Evolutionary conservation across 2,888 invertebrate genomes (phyloP), one percentile per base, ranked within the genome.

Genomic region (Abrostola tripartita): DNA sequence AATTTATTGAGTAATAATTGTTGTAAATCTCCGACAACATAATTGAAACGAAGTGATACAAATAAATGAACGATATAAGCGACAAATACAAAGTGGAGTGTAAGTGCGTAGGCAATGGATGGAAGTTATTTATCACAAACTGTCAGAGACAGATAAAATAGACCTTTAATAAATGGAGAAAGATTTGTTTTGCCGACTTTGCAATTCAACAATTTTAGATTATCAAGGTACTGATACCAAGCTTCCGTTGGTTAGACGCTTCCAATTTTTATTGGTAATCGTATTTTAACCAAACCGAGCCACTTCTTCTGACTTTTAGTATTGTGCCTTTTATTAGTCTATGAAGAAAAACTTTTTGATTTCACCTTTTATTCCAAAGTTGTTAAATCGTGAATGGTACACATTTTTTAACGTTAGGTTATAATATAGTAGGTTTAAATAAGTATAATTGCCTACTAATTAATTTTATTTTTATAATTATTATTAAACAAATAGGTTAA

Each of bases 51-150:
- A 71, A 80, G 65, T 55, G 62, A 64, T 71, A 71, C 61, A 74
- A 68, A 80, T 78, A 79, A 47, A 78, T 80, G 80, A 80, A 80
- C 74, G 74, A 74, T 68, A 74, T 78, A 68, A 71, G 71, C 56
- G 81, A 78, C 78, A 77, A 77, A 74, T 74, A 78, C 67, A 74
- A 77, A 78, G 80, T 67, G 78, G 71, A 67, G 66, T 77, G 74
- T 78, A 78, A 77, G 67, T 71, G 71, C 67, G 68, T 69, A 74
- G 67, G 78, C 74, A 74, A 78, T 77, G 81, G 71, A 68, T 78
- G 74, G 62, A 68, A 68, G 66, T 69, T 80, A 78, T 80, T 80
- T 68, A 78, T 78, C 69, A 80, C 78, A 38, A 65, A 37, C 64
- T 68, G 78, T 69, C 78, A 71, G 61, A 62, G 65, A 67, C 61